Conservation (phyloP, 2,888 invertebrate species). For the Panopea generosa region DNA sequence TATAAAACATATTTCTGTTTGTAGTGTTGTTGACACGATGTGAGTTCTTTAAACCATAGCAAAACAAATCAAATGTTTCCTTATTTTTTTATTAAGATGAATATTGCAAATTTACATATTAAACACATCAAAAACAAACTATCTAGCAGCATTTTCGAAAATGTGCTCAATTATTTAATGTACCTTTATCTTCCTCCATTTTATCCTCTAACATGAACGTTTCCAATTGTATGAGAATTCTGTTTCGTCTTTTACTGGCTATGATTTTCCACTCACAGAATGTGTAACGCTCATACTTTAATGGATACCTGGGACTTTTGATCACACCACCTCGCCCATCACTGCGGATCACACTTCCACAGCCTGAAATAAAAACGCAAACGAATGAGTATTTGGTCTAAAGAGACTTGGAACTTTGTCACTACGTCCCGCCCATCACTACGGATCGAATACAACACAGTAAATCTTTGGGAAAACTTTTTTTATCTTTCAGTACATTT, state of each 20-base stretch:
- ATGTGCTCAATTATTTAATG: too few species aligned
- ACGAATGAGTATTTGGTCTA: not conserved
- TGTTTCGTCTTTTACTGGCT: slow-evolving; percentile 92
- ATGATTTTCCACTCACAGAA: slow-evolving; percentile 99
- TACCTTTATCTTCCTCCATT: slow-evolving; percentile 86
- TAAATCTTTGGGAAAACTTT: too few species aligned
- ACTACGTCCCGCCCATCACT: not conserved
- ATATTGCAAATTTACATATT: too few species aligned
- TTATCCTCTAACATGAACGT: slow-evolving; percentile 97
- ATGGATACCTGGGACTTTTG: slow-evolving; percentile 95
- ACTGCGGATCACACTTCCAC: slow-evolving; percentile 93
- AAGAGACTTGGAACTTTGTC: too few species aligned
- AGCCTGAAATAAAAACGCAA: slow-evolving; percentile 89
- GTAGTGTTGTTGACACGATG: too few species aligned
- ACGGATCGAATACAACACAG: not conserved
- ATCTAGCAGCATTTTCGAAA: too few species aligned
- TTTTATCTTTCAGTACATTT: too few species aligned
- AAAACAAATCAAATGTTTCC: too few species aligned
- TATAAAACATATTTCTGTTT: too few species aligned
- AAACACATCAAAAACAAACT: too few species aligned
- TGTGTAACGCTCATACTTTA: slow-evolving; percentile 90
- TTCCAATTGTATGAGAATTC: slow-evolving; percentile 96
- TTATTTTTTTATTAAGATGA: too few species aligned
- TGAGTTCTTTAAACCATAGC: too few species aligned
- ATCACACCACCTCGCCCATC: slow-evolving; percentile 88